phyloP scores from a whole-genome alignment of 1,140 invertebrate genomes.

The Ips nitidus region DNA sequence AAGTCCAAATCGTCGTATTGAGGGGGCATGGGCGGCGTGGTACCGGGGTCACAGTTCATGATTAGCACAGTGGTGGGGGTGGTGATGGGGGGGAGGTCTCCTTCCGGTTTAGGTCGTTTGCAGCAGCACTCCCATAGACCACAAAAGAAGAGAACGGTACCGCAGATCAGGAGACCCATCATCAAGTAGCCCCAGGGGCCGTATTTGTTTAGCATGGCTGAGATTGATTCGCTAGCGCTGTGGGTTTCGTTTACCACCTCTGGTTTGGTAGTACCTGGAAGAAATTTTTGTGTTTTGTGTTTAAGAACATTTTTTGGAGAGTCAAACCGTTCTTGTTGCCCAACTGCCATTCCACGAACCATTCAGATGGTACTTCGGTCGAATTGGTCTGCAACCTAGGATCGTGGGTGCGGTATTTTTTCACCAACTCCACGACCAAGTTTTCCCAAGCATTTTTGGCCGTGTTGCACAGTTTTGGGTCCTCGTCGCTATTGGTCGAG shows the following conservation, averaged over 20 bases:
- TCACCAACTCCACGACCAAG: slow-evolving; percentile 37
- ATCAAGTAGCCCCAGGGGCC: slow-evolving; percentile 67
- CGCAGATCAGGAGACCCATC: slow-evolving; percentile 64
- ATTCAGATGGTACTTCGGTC: slow-evolving; percentile 16
- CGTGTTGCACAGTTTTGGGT: slow-evolving; percentile 53
- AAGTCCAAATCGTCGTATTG: slow-evolving; percentile 53
- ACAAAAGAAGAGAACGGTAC: slow-evolving; percentile 64
- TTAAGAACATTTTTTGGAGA: background rate
- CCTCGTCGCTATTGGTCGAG: slow-evolving; percentile 56
- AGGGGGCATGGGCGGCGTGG: slow-evolving; percentile 42
- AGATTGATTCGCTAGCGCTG: slow-evolving; percentile 47
- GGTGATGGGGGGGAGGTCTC: slow-evolving; percentile 38
- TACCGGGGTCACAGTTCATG: slow-evolving; percentile 37
- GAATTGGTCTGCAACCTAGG: slow-evolving; percentile 16
- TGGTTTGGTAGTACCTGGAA: slow-evolving; percentile 37
- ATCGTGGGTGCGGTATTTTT: slow-evolving; percentile 38
- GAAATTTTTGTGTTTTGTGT: slow-evolving; percentile 6
- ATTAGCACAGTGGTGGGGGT: slow-evolving; percentile 43
- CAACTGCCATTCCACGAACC: slow-evolving; percentile 25
- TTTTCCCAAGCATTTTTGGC: slow-evolving; percentile 40
- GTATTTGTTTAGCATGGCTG: slow-evolving; percentile 59
- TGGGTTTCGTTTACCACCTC: slow-evolving; percentile 26
- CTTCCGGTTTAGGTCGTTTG: slow-evolving; percentile 48
- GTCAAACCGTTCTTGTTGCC: slow-evolving; percentile 23
- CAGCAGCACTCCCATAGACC: slow-evolving; percentile 60